These are phyloP conservation scores for Spinus pinus DNA, from an alignment of 2,797 vertebrate species.

Conservation along the genomic window DNA sequence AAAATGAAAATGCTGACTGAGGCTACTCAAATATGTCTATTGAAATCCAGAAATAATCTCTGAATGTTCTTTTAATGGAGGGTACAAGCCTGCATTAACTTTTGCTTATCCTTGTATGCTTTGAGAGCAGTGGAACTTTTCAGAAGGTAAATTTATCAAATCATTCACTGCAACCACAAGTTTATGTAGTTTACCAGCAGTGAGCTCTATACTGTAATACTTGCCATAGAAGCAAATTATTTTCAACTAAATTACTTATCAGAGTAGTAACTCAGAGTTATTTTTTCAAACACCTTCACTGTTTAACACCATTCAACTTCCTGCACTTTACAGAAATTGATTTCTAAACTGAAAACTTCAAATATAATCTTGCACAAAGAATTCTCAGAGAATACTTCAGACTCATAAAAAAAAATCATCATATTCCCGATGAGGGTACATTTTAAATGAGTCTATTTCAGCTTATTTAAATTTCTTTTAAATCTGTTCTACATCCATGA, in stretches of 20 bases:
- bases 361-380: background rate
- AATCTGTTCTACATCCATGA: background rate
- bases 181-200: background rate
- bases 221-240: background rate
- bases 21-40: background rate
- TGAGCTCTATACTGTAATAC: background rate
- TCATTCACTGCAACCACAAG: background rate
- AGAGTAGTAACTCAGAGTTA: background rate
- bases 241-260: background rate
- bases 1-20: background rate
- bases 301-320: background rate
- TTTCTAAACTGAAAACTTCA: background rate
- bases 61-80: background rate
- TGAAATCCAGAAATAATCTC: background rate
- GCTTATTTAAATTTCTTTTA: background rate
- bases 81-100: background rate
- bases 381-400: background rate
- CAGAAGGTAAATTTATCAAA: background rate
- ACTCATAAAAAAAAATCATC: background rate
- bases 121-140: background rate
- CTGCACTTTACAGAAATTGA: background rate
- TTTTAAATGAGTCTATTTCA: background rate
- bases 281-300: background rate
- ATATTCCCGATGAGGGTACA: background rate
- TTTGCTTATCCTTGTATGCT: background rate